Percentiles rank a stretch among this genome's conserved stretches.
Conservation (phyloP, 2,888 invertebrate species). For the Monoplex corrugatus region DNA sequence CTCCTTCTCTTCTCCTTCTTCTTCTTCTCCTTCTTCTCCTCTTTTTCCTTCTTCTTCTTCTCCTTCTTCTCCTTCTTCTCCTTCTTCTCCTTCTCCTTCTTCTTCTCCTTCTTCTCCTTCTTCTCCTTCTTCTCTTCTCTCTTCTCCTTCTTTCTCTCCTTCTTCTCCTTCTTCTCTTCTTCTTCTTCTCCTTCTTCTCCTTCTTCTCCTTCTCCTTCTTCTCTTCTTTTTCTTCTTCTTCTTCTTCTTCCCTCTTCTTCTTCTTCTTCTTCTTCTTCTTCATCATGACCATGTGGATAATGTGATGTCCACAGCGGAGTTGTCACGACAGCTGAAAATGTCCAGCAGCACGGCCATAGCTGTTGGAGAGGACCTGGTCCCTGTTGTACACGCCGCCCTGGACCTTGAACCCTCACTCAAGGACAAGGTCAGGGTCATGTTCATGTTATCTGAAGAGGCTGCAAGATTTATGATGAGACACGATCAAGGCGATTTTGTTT, state of each 20-base stretch:
- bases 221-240: not conserved
- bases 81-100: not conserved
- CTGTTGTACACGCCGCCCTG: not conserved
- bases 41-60: not conserved
- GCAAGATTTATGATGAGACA: no score
- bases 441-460: no score
- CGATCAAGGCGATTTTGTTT: no score
- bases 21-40: no score
- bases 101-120: not conserved
- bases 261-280: slow-evolving; percentile 39
- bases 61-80: not conserved
- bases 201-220: slow-evolving; percentile 43
- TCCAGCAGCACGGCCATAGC: slow-evolving; percentile 62
- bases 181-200: not conserved
- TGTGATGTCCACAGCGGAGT: no score
- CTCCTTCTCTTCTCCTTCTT: no score
- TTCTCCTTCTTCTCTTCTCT: not conserved
- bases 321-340: slow-evolving; percentile 65
- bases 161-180: not conserved
- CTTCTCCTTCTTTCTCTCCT: not conserved
- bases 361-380: not conserved
- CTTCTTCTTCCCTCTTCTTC: not conserved
- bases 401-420: not conserved
- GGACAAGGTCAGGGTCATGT: not conserved
- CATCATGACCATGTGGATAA: no score